Evolutionary conservation across 1,140 invertebrate species (phyloP).

Genomic region (Cotesia glomerata): DNA sequence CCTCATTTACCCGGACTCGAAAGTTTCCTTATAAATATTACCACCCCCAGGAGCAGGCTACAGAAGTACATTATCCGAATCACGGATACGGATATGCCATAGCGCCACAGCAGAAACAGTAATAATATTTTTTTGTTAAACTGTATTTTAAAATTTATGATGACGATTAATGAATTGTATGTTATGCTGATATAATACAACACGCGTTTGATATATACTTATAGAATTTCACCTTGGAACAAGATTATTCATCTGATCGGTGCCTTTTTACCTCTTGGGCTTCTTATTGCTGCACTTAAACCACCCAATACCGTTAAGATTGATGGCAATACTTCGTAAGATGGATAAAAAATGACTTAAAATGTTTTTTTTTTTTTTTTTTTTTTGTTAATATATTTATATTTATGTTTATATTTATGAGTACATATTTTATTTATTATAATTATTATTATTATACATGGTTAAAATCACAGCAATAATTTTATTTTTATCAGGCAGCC

Average conservation of each 20-base stretch:
- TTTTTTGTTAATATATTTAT: neutral
- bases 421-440: neutral
- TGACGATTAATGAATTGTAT: conserved; percentile 12
- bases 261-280: conserved; percentile 55
- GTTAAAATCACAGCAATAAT: neutral
- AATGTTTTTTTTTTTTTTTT: neutral
- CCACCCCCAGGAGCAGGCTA: conserved; percentile 29
- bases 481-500: conserved; percentile 39
- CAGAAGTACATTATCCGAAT: conserved; percentile 23
- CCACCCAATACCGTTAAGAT: conserved; percentile 49
- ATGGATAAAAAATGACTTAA: conserved; percentile 3
- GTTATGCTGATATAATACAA: neutral
- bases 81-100: conserved; percentile 31
- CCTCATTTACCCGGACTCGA: conserved; percentile 36
- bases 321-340: conserved; percentile 48
- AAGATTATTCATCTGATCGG: conserved; percentile 57
- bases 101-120: conserved; percentile 17
- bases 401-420: neutral
- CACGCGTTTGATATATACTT: conserved; percentile 10
- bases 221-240: conserved; percentile 53
- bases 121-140: conserved; percentile 9
- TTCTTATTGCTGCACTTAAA: conserved; percentile 55
- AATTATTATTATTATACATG: neutral
- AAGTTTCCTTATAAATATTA: conserved; percentile 46
- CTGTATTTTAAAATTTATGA: conserved; percentile 18